phyloP scores from a whole-genome alignment of 2,113 vertebrate species.

The Ailuropoda melanoleuca region DNA sequence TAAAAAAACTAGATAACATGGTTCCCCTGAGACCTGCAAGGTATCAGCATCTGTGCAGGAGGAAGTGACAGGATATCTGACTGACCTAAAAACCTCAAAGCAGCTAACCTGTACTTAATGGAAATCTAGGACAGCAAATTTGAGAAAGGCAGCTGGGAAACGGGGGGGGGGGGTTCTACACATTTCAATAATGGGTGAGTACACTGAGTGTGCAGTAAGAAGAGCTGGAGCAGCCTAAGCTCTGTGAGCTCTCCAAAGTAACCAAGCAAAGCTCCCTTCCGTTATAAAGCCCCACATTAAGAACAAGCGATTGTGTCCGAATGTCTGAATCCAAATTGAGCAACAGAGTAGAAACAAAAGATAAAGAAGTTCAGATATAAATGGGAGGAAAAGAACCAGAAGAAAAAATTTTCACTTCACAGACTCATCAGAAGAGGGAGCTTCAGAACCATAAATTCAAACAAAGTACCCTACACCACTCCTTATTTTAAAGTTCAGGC shows the following conservation, averaged over 20 bases:
- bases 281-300: background rate
- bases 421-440: background rate
- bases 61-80: background rate
- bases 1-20: background rate
- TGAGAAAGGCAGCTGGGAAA: background rate
- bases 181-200: background rate
- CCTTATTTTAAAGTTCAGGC: background rate
- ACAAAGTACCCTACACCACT: background rate
- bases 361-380: background rate
- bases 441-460: background rate
- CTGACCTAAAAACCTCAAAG: constrained; percentile 33
- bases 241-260: background rate
- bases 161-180: no score
- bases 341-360: background rate
- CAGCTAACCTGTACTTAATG: background rate
- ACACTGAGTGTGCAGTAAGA: background rate
- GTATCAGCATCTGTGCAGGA: background rate
- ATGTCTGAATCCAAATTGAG: constrained; percentile 4
- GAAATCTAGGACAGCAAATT: background rate
- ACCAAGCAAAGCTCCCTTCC: background rate
- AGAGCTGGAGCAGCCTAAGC: background rate
- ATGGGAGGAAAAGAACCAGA: background rate
- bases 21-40: background rate
- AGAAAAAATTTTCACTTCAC: background rate
- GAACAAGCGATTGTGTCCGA: background rate